These are phyloP conservation scores for Sympetrum striolatum DNA, from an alignment of 2,888 invertebrate species.

Conservation along the genomic window DNA sequence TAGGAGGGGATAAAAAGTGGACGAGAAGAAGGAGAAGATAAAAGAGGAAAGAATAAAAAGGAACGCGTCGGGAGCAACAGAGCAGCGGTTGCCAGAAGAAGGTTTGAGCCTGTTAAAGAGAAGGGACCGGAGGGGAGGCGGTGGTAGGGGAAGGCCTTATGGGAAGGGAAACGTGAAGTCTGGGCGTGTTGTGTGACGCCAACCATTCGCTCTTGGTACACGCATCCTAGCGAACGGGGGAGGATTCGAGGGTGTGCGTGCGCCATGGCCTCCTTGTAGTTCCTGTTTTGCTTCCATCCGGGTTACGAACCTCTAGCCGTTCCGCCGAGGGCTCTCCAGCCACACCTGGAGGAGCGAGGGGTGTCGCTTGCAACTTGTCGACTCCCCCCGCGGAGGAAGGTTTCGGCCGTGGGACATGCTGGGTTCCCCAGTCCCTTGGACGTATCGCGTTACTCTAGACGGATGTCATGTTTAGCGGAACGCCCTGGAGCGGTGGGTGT, in stretches of 20 bases:
- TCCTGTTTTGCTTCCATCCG: not conserved
- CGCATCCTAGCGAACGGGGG: not conserved
- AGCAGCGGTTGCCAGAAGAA: slow-evolving; percentile 22
- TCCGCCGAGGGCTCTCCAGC: not conserved
- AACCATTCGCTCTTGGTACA: slow-evolving; percentile 28
- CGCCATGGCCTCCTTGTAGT: not conserved
- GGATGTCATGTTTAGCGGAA: not conserved
- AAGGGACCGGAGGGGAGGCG: not conserved
- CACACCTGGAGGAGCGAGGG: not conserved
- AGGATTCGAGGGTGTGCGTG: not conserved
- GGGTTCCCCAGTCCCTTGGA: not conserved
- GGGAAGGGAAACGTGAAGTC: slow-evolving; percentile 10
- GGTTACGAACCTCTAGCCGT: not conserved
- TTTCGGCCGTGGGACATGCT: not conserved
- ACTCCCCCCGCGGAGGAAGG: not conserved
- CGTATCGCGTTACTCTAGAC: not conserved
- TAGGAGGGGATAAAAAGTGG: not conserved
- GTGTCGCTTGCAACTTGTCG: not conserved
- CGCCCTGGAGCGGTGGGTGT: not conserved
- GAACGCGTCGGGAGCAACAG: not conserved
- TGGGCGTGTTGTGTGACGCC: slow-evolving; percentile 12
- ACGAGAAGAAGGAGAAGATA: not conserved
- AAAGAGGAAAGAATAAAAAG: not conserved
- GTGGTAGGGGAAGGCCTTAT: not conserved
- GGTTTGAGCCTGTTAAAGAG: not conserved